A percentile compares a stretch with the other conserved stretches of the same genome.
Conservation (phyloP, 2,888 invertebrate genomes). For the Eudasyphora cyanicolor region DNA sequence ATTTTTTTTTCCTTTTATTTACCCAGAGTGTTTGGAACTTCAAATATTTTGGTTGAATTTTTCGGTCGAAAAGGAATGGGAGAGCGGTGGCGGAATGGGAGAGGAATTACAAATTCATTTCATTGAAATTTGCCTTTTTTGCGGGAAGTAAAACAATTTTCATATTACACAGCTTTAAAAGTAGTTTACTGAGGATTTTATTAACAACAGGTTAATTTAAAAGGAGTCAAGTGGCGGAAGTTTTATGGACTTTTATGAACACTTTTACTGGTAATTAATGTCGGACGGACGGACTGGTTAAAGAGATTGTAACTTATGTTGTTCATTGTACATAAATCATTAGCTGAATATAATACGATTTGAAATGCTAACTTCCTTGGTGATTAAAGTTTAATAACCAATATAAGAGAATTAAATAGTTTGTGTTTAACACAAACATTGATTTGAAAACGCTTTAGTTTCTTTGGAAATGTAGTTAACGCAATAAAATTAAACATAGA, state of each 20-base stretch:
- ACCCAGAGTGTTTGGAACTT: background rate
- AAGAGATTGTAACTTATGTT: no score
- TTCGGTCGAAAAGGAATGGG: background rate
- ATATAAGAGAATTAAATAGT: no score
- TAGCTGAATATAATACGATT: no score
- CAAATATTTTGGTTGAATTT: background rate
- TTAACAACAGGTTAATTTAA: background rate
- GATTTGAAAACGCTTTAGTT: no score
- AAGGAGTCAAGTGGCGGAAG: background rate
- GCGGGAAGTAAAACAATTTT: background rate
- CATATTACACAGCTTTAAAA: background rate
- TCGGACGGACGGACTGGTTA: no score
- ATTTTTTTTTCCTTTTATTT: constrained; percentile 4
- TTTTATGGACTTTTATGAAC: background rate
- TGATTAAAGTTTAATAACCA: no score
- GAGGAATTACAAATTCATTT: background rate
- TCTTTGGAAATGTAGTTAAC: no score
- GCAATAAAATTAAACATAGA: no score
- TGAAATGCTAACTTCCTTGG: no score
- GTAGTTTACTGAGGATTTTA: background rate
- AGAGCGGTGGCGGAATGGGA: background rate
- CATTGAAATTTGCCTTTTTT: background rate
- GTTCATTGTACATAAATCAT: no score
- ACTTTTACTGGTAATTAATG: no score
- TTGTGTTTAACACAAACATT: no score